A percentile compares a stretch with the other conserved stretches of the same genome.
These are phyloP conservation scores for Mirounga angustirostris DNA, from an alignment of 2,113 vertebrate genomes.

Conservation along the genomic window DNA sequence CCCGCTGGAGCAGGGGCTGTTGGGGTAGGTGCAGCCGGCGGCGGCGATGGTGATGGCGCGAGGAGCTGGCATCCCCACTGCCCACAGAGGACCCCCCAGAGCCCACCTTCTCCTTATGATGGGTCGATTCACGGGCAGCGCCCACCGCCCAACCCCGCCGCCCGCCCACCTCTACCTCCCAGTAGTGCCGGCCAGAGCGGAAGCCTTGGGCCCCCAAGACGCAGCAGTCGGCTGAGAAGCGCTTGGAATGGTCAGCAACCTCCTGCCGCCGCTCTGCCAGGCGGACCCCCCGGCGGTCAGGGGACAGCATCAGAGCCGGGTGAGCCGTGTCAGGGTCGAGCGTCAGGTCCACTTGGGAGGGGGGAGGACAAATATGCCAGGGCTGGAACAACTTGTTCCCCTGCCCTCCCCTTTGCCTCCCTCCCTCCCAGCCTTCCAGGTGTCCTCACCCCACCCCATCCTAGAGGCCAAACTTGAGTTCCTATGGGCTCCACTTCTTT, in stretches of 20 bases:
- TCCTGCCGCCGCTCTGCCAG: conserved; percentile 90
- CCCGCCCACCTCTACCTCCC: conserved; percentile 94
- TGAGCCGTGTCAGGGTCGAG: conserved; percentile 93
- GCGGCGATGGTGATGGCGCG: conserved; percentile 85
- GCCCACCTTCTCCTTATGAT: conserved; percentile 91
- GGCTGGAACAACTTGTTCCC: conserved; percentile 47
- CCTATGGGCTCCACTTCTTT: neutral
- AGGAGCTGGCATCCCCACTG: conserved; percentile 86
- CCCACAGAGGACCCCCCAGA: conserved; percentile 87
- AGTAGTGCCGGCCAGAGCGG: conserved; percentile 90
- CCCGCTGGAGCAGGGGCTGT: conserved; percentile 81
- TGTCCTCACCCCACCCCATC: neutral
- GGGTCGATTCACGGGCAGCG: conserved; percentile 89
- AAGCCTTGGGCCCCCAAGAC: conserved; percentile 91
- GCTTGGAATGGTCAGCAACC: conserved; percentile 90
- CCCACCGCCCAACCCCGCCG: conserved; percentile 93
- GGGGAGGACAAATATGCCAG: conserved; percentile 13
- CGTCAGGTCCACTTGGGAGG: conserved; percentile 85
- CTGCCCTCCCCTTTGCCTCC: neutral
- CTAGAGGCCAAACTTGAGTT: neutral
- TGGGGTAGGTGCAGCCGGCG: conserved; percentile 83
- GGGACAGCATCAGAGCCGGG: conserved; percentile 90
- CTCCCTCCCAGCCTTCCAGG: neutral
- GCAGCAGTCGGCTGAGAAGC: conserved; percentile 91
- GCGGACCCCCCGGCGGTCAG: conserved; percentile 91